A percentile compares a stretch with the other conserved stretches of the same genome.
phyloP scores from a whole-genome alignment of 2,888 invertebrate species.

The Ectobius pallidus region DNA sequence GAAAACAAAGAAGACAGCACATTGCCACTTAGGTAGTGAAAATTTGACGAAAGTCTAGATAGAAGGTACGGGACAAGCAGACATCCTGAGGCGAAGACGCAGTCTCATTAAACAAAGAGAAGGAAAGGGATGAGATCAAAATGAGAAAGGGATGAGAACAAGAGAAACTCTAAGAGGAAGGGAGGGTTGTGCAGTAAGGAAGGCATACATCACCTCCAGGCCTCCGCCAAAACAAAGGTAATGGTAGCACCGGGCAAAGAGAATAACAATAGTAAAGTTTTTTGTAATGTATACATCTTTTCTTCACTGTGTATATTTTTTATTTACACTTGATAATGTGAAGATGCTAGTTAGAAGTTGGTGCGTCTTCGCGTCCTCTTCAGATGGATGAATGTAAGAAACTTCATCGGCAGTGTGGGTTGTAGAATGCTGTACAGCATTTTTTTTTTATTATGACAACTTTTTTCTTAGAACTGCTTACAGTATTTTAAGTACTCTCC shows the following conservation, averaged over 20 bases:
- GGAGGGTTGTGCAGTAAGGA: conserved; percentile 1
- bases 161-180: neutral
- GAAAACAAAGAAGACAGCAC: neutral
- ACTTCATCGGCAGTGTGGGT: too few species aligned
- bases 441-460: too few species aligned
- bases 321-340: neutral
- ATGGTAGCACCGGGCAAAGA: neutral
- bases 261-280: neutral
- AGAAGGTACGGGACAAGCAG: conserved; percentile 2
- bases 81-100: neutral
- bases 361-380: too few species aligned
- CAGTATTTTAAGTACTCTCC: too few species aligned
- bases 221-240: conserved; percentile 13
- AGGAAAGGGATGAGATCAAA: conserved; percentile 9
- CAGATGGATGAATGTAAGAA: too few species aligned
- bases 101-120: conserved; percentile 21
- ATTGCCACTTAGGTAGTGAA: neutral
- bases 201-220: conserved; percentile 20
- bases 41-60: neutral
- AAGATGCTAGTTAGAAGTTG: neutral
- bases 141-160: conserved; percentile 7
- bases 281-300: too few species aligned
- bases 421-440: too few species aligned
- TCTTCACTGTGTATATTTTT: too few species aligned
- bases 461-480: too few species aligned